Evolutionary conservation across 2,888 invertebrate species (phyloP), one percentile per base, ranked within the genome.

Genomic region (Fissipunctia ypsillon): DNA sequence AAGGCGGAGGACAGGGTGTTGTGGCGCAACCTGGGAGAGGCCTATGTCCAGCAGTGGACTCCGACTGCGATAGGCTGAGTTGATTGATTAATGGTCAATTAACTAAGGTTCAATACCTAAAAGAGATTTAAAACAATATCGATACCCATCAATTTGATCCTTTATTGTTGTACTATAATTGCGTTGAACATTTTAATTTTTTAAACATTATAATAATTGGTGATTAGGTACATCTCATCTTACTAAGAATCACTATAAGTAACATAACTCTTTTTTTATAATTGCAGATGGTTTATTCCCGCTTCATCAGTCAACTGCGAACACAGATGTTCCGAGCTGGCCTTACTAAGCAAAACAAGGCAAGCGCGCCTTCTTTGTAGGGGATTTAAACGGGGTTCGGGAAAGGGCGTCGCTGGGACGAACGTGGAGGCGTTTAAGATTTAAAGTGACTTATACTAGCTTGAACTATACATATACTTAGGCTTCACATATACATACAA

Each of bases 311-410:
- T 56, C 68, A 76, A 22, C 35, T 25, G 52, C 4, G n/a, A 60
- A 59, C 28, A 25, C 77, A 81, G 60, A 76, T 76, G 81, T 50
- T 56, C 19, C 12, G 35, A 81, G 35, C 50, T 61, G 56, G 19
- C 31, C 31, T 9, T 48, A 59, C 5, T 56, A 38, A 77, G 54
- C 43, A 81, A 61, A 76, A 76, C 57, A 59, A 67, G 80, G 45
- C 48, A 31, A 56, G 52, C 48, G 14, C 31, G 54, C 48, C 67
- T n/a, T n/a, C n/a, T n/a, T n/a, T 56, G 48, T 66, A 28, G 50
- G 50, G 77, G 67, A 61, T 61, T 75, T 76, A 80, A 28, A 43
- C 31, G 19, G 43, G 28, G 35, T 28, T 65, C n/a, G 31, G 41
- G 48, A 35, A 48, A 43, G 64, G 60, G 48, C 25, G 80, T 41